phyloP scores from a whole-genome alignment of 1,140 invertebrate genomes.

The Dolichoris vasculosae region DNA sequence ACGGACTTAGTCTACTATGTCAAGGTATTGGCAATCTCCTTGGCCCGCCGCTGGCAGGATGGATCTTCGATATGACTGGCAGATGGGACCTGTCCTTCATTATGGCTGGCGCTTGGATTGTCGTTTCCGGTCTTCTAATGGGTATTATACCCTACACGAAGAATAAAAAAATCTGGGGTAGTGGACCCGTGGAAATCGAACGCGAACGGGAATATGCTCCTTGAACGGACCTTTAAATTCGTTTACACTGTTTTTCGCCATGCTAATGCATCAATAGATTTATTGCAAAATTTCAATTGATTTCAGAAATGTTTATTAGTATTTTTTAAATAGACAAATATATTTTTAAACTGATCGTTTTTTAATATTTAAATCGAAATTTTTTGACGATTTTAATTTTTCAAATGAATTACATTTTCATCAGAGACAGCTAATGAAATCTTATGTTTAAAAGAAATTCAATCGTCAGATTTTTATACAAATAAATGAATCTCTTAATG shows the following conservation, averaged over 20 bases:
- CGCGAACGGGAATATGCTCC: constrained; percentile 56
- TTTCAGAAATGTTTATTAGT: not conserved
- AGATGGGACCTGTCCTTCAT: constrained; percentile 85
- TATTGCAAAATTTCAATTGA: not conserved
- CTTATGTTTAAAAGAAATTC: too few species aligned
- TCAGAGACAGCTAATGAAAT: too few species aligned
- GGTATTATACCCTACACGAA: constrained; percentile 80
- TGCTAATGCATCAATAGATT: too few species aligned
- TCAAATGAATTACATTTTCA: too few species aligned
- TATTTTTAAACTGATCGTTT: too few species aligned
- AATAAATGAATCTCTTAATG: too few species aligned
- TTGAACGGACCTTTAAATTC: not conserved
- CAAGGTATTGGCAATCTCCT: constrained; percentile 85
- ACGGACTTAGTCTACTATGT: constrained; percentile 89
- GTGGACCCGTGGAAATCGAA: constrained; percentile 79
- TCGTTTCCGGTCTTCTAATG: constrained; percentile 84
- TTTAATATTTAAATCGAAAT: too few species aligned
- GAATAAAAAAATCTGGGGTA: constrained; percentile 80
- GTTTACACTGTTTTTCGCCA: not conserved
- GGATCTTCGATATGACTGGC: constrained; percentile 81
- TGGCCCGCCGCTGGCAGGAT: constrained; percentile 81
- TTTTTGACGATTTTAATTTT: too few species aligned
- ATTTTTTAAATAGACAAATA: too few species aligned
- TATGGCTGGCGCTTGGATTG: constrained; percentile 83
- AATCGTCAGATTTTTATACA: too few species aligned